phyloP scores from a whole-genome alignment of 2,113 vertebrate genomes.

The Oncorhynchus tshawytscha region DNA sequence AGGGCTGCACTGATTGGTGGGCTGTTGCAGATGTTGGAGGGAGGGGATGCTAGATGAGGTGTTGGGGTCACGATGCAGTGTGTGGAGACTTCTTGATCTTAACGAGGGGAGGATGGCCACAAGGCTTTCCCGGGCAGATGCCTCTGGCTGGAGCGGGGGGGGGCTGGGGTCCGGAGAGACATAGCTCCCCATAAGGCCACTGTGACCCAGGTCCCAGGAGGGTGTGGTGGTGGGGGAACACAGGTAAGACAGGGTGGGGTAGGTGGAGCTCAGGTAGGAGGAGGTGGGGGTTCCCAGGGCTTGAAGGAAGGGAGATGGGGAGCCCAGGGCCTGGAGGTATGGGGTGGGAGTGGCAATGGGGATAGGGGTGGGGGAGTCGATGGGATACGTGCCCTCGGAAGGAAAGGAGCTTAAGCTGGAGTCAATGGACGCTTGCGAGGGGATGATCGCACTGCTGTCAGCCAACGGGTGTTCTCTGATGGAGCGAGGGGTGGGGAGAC shows the following conservation, averaged over 20 bases:
- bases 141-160: neutral
- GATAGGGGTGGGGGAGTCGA: slow-evolving; percentile 35
- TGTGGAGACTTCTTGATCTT: neutral
- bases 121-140: neutral
- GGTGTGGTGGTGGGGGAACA: slow-evolving; percentile 64
- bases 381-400: slow-evolving; percentile 51
- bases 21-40: slow-evolving; percentile 73
- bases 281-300: slow-evolving; percentile 44
- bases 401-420: slow-evolving; percentile 73
- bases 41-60: slow-evolving; percentile 64
- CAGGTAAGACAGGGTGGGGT: slow-evolving; percentile 63
- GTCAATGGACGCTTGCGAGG: slow-evolving; percentile 76
- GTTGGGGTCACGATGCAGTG: slow-evolving; percentile 29
- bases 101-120: neutral
- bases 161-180: slow-evolving; percentile 57
- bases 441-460: slow-evolving; percentile 67
- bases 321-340: slow-evolving; percentile 46
- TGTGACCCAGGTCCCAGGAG: slow-evolving; percentile 54
- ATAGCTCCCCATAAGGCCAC: slow-evolving; percentile 48
- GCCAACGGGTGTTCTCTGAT: slow-evolving; percentile 68
- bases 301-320: slow-evolving; percentile 57
- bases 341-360: slow-evolving; percentile 40
- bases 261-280: slow-evolving; percentile 74
- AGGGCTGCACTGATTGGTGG: slow-evolving; percentile 55
- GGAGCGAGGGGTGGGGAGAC: neutral